These are phyloP conservation scores for Tiphia femorata DNA, from an alignment of 2,888 invertebrate genomes.

Conservation along the genomic window DNA sequence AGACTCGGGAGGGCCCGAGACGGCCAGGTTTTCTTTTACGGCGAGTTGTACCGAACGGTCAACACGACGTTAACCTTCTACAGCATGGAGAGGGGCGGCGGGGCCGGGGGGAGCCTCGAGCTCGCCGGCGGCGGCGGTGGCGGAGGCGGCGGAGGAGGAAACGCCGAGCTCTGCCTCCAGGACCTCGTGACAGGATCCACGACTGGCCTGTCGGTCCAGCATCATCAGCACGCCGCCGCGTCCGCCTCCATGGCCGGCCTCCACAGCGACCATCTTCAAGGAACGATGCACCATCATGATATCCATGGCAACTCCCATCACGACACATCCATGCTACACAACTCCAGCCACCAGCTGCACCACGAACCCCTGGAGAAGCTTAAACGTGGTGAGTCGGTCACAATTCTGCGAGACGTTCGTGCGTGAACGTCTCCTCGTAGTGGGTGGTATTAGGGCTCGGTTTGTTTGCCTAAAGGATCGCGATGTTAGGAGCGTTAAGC, in stretches of 20 bases:
- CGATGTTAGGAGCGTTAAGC: no score
- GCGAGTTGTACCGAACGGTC: constrained; percentile 53
- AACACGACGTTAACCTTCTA: constrained; percentile 71
- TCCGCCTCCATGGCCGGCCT: constrained; percentile 71
- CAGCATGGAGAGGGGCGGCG: constrained; percentile 67
- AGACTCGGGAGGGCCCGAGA: no score
- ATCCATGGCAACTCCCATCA: constrained; percentile 69
- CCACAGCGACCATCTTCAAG: constrained; percentile 70
- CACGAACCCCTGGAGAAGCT: constrained; percentile 84
- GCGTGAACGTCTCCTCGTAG: background rate
- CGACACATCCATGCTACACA: constrained; percentile 72
- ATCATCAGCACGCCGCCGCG: constrained; percentile 70
- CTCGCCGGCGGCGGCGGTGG: constrained; percentile 56
- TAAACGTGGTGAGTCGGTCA: constrained; percentile 79
- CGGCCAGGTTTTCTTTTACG: constrained; percentile 61
- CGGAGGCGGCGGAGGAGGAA: constrained; percentile 47
- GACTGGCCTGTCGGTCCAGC: constrained; percentile 70
- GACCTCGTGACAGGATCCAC: constrained; percentile 77
- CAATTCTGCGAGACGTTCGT: constrained; percentile 20
- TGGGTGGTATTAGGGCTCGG: no score
- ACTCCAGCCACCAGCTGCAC: constrained; percentile 76
- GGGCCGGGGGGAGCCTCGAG: constrained; percentile 68
- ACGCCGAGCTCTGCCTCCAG: constrained; percentile 81
- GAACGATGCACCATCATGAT: constrained; percentile 65
- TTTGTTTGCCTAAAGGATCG: no score